These are phyloP conservation scores for Stenichneumon culpator DNA, from an alignment of 2,888 invertebrate species.

Conservation along the genomic window DNA sequence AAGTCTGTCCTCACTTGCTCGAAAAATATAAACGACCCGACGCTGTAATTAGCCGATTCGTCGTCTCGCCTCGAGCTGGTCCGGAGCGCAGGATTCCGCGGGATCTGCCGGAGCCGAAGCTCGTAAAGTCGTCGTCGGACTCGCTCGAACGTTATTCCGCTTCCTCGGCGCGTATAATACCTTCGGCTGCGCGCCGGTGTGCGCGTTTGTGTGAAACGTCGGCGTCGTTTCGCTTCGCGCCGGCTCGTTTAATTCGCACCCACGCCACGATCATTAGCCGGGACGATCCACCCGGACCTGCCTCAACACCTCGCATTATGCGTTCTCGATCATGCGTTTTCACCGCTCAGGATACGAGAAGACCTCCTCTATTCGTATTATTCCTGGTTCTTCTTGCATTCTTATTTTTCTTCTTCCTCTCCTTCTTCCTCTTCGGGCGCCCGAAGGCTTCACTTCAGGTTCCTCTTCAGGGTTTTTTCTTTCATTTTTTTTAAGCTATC, in stretches of 20 bases:
- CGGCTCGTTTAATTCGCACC: slow-evolving; percentile 80
- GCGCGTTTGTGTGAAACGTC: slow-evolving; percentile 28
- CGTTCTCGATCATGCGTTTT: slow-evolving; percentile 80
- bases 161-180: slow-evolving; percentile 14
- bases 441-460: slow-evolving; percentile 50
- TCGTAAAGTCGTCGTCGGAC: slow-evolving; percentile 57
- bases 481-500: slow-evolving; percentile 48
- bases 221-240: slow-evolving; percentile 59
- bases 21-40: slow-evolving; percentile 42
- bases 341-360: slow-evolving; percentile 32
- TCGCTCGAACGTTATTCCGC: slow-evolving; percentile 5
- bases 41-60: slow-evolving; percentile 49
- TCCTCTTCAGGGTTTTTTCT: slow-evolving; percentile 30
- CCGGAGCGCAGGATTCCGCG: slow-evolving; percentile 10
- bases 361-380: slow-evolving; percentile 33
- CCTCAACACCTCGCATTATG: slow-evolving; percentile 83
- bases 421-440: slow-evolving; percentile 6
- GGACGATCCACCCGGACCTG: slow-evolving; percentile 73
- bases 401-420: slow-evolving; percentile 1
- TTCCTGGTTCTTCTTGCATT: slow-evolving; percentile 21
- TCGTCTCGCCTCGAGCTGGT: slow-evolving; percentile 11
- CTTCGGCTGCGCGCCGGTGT: neutral
- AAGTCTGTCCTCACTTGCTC: slow-evolving; percentile 11
- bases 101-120: slow-evolving; percentile 24
- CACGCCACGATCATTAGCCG: slow-evolving; percentile 81